These are phyloP conservation scores for Charina bottae DNA, from an alignment of 2,113 vertebrate genomes.

Conservation along the genomic window DNA sequence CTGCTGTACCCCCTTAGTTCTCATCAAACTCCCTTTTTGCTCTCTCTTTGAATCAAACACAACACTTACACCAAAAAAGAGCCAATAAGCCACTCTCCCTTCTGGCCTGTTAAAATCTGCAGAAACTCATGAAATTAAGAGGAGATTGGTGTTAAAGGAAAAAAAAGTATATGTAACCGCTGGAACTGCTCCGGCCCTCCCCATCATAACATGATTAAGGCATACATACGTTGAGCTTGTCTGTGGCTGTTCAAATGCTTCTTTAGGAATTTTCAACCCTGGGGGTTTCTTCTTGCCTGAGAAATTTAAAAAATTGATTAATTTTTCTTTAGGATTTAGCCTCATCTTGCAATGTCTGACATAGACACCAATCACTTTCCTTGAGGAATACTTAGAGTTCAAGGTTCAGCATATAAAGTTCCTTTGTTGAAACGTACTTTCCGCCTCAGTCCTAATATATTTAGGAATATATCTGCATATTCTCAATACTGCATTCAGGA, in stretches of 20 bases:
- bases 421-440: constrained; percentile 51
- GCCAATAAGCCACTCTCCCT: background rate
- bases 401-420: constrained; percentile 61
- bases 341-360: constrained; percentile 43
- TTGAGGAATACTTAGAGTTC: constrained; percentile 43
- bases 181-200: background rate
- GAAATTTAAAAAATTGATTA: constrained; percentile 25
- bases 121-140: background rate
- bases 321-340: background rate
- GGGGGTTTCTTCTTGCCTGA: constrained; percentile 89
- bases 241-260: constrained; percentile 90
- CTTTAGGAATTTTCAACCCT: constrained; percentile 87
- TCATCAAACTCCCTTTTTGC: background rate
- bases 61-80: background rate
- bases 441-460: constrained; percentile 11
- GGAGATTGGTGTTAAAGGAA: background rate
- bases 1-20: background rate
- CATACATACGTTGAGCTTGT: constrained; percentile 93
- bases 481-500: background rate
- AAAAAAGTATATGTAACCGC: no score
- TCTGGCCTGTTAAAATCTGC: background rate
- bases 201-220: constrained; percentile 19
- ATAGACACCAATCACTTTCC: constrained; percentile 35
- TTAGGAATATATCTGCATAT: constrained; percentile 19
- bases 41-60: background rate